Conservation (phyloP, 2,113 vertebrate genomes). For the Coturnix japonica region DNA sequence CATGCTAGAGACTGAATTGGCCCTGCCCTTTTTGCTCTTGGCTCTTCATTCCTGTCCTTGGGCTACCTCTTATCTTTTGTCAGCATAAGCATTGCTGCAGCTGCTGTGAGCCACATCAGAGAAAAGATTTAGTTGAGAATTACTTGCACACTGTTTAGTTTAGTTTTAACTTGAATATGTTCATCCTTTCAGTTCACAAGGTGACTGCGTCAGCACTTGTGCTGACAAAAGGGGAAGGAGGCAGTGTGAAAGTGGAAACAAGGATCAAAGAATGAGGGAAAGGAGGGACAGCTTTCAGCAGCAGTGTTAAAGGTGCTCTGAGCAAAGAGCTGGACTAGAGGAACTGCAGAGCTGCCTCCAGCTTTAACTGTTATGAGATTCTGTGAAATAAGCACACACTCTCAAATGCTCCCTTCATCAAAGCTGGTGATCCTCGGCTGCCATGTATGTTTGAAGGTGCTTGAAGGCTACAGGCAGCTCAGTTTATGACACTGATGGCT, state of each 20-base stretch:
- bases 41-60: constrained; percentile 1
- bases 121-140: not conserved
- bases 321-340: not conserved
- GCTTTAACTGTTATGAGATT: not conserved
- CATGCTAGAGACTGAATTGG: not conserved
- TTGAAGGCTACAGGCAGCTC: not conserved
- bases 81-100: not conserved
- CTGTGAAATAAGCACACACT: rapidly evolving
- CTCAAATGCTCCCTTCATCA: not conserved
- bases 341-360: not conserved
- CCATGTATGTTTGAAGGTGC: not conserved
- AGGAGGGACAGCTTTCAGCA: not conserved
- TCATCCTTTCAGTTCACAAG: not conserved
- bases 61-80: not conserved
- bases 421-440: not conserved
- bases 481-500: not conserved
- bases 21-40: not conserved
- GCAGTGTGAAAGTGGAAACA: not conserved
- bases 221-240: not conserved
- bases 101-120: not conserved
- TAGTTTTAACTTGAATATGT: not conserved
- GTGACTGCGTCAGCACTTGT: not conserved
- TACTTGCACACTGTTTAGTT: not conserved
- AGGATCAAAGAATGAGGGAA: not conserved
- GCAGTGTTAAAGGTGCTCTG: not conserved